phyloP scores from a whole-genome alignment of 37 sponge, comb jelly and placozoan species.

The Beroe forskalii region DNA sequence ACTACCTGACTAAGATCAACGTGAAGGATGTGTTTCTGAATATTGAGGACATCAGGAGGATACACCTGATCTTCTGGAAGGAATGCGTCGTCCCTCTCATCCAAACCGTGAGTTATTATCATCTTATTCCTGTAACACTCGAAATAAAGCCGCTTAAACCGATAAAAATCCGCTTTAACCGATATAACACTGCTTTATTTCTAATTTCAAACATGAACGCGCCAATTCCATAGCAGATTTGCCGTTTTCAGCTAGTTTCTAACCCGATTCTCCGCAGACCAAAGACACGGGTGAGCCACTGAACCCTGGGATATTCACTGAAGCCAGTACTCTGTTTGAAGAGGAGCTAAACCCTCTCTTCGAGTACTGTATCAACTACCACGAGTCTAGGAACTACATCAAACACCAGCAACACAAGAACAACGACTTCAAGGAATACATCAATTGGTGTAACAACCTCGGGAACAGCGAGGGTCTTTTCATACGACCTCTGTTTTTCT shows the following conservation, averaged over 20 bases:
- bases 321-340: conserved; percentile 14
- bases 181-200: no score
- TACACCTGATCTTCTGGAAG: conserved; percentile 45
- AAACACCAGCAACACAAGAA: conserved; percentile 29
- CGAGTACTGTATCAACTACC: conserved; percentile 41
- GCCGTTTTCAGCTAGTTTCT: background rate
- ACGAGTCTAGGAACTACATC: conserved; percentile 13
- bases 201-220: no score
- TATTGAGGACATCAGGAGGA: conserved; percentile 38
- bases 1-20: conserved; percentile 50
- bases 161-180: no score
- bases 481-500: no score
- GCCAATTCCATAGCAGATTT: background rate
- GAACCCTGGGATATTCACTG: background rate
- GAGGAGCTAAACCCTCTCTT: conserved; percentile 47
- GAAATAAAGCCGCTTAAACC: no score
- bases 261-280: background rate
- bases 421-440: conserved; percentile 55
- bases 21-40: conserved; percentile 27
- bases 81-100: conserved; percentile 31
- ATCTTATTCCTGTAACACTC: background rate
- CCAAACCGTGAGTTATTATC: conserved; percentile 1
- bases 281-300: conserved; percentile 49
- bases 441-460: conserved; percentile 1
- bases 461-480: no score